Evolutionary conservation across 2,113 vertebrate genomes (phyloP).

Genomic region (Coptodon rendalli): DNA sequence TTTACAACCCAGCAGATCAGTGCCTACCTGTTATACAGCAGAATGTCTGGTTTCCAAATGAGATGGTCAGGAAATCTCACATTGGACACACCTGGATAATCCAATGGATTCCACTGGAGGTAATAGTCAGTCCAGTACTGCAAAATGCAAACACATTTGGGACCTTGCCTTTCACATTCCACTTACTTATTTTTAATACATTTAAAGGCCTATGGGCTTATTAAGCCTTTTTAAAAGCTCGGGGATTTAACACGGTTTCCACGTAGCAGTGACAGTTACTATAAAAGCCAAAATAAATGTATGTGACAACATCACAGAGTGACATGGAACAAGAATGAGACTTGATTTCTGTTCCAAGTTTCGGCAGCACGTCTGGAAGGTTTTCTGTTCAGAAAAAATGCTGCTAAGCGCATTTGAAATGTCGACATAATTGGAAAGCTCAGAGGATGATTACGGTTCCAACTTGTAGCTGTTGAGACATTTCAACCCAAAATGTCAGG

Average conservation of each 20-base stretch:
- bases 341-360: neutral
- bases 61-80: constrained; percentile 85
- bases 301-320: neutral
- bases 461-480: neutral
- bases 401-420: neutral
- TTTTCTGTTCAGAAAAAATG: neutral
- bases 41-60: constrained; percentile 96
- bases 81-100: constrained; percentile 84
- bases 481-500: neutral
- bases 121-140: constrained; percentile 88
- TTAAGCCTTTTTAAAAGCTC: neutral
- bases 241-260: neutral
- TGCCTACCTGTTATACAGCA: constrained; percentile 94
- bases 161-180: neutral
- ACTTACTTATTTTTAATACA: neutral
- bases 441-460: neutral
- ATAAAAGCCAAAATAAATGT: neutral
- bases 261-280: neutral
- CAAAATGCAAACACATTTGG: neutral
- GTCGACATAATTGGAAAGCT: neutral
- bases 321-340: neutral
- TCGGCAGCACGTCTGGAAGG: neutral
- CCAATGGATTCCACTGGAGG: constrained; percentile 84
- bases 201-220: neutral
- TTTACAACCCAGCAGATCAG: neutral